These are phyloP conservation scores for Andricus grossulariae DNA, from an alignment of 1,140 invertebrate genomes.

Conservation along the genomic window DNA sequence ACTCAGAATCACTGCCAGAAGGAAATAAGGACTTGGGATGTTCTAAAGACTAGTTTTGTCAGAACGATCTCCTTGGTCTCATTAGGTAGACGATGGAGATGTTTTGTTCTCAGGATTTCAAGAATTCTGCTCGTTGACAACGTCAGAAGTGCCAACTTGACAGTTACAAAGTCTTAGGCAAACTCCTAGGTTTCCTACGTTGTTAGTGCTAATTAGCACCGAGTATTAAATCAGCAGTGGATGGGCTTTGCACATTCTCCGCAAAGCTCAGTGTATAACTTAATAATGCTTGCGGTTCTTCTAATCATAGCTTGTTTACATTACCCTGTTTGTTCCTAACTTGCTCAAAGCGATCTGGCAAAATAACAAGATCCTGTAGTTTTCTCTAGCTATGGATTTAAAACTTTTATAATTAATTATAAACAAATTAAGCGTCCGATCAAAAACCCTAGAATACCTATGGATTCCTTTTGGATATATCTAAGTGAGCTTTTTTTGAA, in stretches of 20 bases:
- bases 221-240: slow-evolving; percentile 7
- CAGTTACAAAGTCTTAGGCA: not conserved
- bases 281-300: not conserved
- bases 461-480: too few species aligned
- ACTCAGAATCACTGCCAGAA: not conserved
- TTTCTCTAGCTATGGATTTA: too few species aligned
- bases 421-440: too few species aligned
- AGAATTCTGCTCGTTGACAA: not conserved
- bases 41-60: not conserved
- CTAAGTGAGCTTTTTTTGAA: too few species aligned
- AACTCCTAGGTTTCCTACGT: not conserved
- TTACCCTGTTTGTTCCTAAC: not conserved
- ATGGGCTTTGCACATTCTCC: not conserved
- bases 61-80: not conserved
- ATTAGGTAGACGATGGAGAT: not conserved
- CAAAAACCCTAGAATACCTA: too few species aligned
- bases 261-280: slow-evolving; percentile 7
- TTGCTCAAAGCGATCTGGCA: not conserved
- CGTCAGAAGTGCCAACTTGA: slow-evolving; percentile 25
- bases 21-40: not conserved
- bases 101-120: not conserved
- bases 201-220: not conserved
- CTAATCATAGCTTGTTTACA: not conserved
- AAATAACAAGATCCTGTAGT: too few species aligned
- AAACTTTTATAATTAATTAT: too few species aligned